Percentiles rank a stretch among this genome's conserved stretches.
These are phyloP conservation scores for Cerastoderma edule DNA, from an alignment of 2,888 invertebrate species.

Conservation along the genomic window DNA sequence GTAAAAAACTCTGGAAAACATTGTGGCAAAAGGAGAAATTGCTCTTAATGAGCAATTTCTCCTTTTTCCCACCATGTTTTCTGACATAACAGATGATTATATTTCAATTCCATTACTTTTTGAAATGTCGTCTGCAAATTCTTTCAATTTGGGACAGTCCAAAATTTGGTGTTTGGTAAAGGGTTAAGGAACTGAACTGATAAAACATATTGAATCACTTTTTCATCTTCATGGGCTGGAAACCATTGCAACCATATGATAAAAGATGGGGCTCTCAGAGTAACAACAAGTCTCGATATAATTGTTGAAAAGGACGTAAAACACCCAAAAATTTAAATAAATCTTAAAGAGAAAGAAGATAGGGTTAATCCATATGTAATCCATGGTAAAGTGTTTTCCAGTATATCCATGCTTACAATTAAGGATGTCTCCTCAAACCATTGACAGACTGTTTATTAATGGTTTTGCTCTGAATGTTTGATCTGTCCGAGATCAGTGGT, in stretches of 20 bases:
- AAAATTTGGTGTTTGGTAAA: not conserved
- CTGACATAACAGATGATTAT: too few species aligned
- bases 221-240: not conserved
- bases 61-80: slow-evolving; percentile 15
- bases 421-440: not conserved
- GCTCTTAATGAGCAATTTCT: not conserved
- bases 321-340: too few species aligned
- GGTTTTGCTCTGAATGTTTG: slow-evolving; percentile 20
- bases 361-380: too few species aligned
- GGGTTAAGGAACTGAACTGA: too few species aligned
- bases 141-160: not conserved
- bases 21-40: not conserved
- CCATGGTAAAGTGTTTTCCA: slow-evolving; percentile 5
- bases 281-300: too few species aligned
- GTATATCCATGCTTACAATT: slow-evolving; percentile 12
- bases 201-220: too few species aligned
- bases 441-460: slow-evolving; percentile 20
- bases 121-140: not conserved
- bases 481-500: not conserved
- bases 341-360: too few species aligned
- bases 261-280: too few species aligned
- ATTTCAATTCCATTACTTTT: too few species aligned
- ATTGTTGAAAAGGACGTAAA: too few species aligned
- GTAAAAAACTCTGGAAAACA: not conserved
- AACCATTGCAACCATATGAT: too few species aligned